These are phyloP conservation scores for Agrochola macilenta DNA, from an alignment of 2,888 invertebrate genomes.

Conservation along the genomic window DNA sequence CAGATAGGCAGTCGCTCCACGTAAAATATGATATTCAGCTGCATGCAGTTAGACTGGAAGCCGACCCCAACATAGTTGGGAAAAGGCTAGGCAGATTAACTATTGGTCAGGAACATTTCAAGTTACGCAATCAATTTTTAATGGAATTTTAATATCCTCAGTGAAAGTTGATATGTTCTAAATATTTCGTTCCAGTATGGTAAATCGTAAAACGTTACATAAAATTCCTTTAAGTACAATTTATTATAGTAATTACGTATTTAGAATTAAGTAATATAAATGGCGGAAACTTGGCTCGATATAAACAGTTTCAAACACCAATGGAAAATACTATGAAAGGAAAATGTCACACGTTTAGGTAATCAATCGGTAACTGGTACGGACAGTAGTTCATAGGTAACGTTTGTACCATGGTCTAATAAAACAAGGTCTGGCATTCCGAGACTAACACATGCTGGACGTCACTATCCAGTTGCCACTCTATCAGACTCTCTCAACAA, in stretches of 20 bases:
- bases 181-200: slow-evolving; percentile 40
- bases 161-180: slow-evolving; percentile 35
- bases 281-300: background rate
- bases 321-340: background rate
- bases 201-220: slow-evolving; percentile 21
- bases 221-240: slow-evolving; percentile 20
- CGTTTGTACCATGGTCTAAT: no score
- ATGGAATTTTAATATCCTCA: slow-evolving; percentile 29
- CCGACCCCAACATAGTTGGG: no score
- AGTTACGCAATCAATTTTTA: slow-evolving; percentile 29
- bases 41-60: no score
- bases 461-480: no score
- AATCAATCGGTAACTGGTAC: slow-evolving; percentile 47
- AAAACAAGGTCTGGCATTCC: no score
- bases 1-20: no score
- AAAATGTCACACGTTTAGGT: slow-evolving; percentile 14
- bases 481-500: no score
- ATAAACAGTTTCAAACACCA: background rate
- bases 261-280: background rate
- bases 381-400: background rate
- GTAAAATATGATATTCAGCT: no score
- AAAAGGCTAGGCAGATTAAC: no score
- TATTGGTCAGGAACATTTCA: background rate
- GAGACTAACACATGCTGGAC: no score
- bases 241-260: slow-evolving; percentile 15